phyloP scores from a whole-genome alignment of 2,888 invertebrate genomes.

The Orchesella flavescens region DNA sequence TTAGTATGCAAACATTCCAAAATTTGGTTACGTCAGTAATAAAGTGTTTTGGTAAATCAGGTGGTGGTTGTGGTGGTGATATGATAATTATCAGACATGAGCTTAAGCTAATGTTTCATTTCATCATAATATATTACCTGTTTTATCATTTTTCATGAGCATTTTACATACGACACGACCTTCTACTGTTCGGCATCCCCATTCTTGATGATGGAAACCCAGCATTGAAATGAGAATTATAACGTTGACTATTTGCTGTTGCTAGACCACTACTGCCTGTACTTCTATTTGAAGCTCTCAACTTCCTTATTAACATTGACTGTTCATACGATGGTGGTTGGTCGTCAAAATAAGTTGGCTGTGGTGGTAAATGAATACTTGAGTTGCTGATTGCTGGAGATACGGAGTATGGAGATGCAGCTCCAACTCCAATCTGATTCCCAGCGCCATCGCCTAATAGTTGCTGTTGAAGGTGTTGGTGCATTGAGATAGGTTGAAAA shows the following conservation, averaged over 20 bases:
- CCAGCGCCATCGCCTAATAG: background rate
- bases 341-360: constrained; percentile 51
- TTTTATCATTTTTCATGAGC: background rate
- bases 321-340: constrained; percentile 41
- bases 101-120: too few relatives aligned
- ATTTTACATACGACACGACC: constrained; percentile 34
- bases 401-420: constrained; percentile 9
- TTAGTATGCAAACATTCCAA: too few relatives aligned
- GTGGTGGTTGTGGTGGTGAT: too few relatives aligned
- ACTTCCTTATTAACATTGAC: constrained; percentile 35
- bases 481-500: constrained; percentile 14
- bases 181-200: background rate
- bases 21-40: too few relatives aligned
- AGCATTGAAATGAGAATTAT: background rate
- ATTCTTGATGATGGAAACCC: background rate
- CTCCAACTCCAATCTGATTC: background rate
- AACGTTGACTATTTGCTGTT: background rate
- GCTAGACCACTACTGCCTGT: background rate
- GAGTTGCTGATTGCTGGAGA: constrained; percentile 39
- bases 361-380: constrained; percentile 33
- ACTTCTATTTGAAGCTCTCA: constrained; percentile 39
- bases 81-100: too few relatives aligned
- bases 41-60: too few relatives aligned
- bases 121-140: too few relatives aligned
- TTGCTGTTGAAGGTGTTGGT: constrained; percentile 18